These are phyloP conservation scores for Drosophila bunnanda DNA, from an alignment of 2,888 invertebrate species.

Conservation along the genomic window DNA sequence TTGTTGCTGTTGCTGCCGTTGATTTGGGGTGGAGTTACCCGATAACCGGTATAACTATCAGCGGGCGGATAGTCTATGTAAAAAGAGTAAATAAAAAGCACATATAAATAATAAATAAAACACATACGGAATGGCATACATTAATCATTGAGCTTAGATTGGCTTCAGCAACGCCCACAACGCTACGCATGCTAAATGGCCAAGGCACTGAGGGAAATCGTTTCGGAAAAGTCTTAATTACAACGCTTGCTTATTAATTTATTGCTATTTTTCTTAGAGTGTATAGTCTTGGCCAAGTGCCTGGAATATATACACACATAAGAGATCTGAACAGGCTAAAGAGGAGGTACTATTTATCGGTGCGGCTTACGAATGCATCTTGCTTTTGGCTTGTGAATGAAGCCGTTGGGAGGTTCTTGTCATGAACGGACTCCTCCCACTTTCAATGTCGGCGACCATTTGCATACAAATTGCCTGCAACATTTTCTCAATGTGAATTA, in stretches of 20 bases:
- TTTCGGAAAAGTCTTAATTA: neutral
- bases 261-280: neutral
- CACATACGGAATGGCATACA: constrained; percentile 32
- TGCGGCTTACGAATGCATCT: constrained; percentile 13
- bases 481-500: constrained; percentile 41
- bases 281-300: constrained; percentile 64
- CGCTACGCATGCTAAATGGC: constrained; percentile 39
- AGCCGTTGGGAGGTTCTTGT: constrained; percentile 60
- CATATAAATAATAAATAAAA: constrained; percentile 47
- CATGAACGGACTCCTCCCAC: constrained; percentile 72
- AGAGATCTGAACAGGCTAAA: neutral
- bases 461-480: constrained; percentile 48
- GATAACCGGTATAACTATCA: constrained; percentile 82
- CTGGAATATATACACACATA: constrained; percentile 48
- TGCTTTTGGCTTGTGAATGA: constrained; percentile 31
- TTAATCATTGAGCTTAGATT: constrained; percentile 56
- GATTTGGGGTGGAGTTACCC: constrained; percentile 80
- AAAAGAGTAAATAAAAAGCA: constrained; percentile 31
- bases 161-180: constrained; percentile 48
- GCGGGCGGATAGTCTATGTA: constrained; percentile 74
- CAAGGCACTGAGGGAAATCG: constrained; percentile 15
- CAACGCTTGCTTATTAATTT: neutral
- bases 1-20: constrained; percentile 21
- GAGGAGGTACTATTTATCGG: constrained; percentile 4
- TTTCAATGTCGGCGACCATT: constrained; percentile 51